phyloP scores from a whole-genome alignment of 2,888 invertebrate species.

The Eubasilissa splendida region DNA sequence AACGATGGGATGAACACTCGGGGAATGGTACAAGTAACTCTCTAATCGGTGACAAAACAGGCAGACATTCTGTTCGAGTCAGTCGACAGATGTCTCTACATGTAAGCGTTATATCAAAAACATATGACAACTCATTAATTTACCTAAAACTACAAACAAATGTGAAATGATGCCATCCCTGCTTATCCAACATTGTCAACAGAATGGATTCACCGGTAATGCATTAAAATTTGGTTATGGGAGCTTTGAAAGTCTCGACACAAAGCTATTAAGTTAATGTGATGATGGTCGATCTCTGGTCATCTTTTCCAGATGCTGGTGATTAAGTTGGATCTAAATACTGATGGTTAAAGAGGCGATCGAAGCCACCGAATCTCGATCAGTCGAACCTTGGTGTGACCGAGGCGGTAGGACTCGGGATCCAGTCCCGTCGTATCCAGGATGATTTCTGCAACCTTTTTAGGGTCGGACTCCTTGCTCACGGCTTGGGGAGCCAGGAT shows the following conservation, averaged over 20 bases:
- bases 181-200: slow-evolving; percentile 3
- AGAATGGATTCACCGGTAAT: slow-evolving; percentile 29
- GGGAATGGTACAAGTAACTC: neutral
- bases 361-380: slow-evolving; percentile 52
- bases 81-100: slow-evolving; percentile 40
- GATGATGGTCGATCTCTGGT: slow-evolving; percentile 43
- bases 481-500: slow-evolving; percentile 96
- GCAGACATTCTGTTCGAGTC: slow-evolving; percentile 48
- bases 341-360: slow-evolving; percentile 18
- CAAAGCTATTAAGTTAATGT: slow-evolving; percentile 54
- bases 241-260: slow-evolving; percentile 53
- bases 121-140: neutral
- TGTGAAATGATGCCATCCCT: neutral
- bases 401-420: slow-evolving; percentile 94
- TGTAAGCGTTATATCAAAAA: slow-evolving; percentile 2
- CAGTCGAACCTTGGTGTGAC: slow-evolving; percentile 97
- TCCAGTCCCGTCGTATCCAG: slow-evolving; percentile 89
- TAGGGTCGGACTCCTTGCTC: slow-evolving; percentile 82
- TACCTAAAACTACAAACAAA: slow-evolving; percentile 3
- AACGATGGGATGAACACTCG: slow-evolving; percentile 34
- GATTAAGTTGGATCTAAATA: neutral
- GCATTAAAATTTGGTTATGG: slow-evolving; percentile 1
- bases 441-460: slow-evolving; percentile 88
- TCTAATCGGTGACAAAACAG: slow-evolving; percentile 11
- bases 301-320: slow-evolving; percentile 42